Evolutionary conservation across 2,113 vertebrate species (phyloP), one percentile per base, ranked within the genome.

Genomic region (Climacteris rufus): DNA sequence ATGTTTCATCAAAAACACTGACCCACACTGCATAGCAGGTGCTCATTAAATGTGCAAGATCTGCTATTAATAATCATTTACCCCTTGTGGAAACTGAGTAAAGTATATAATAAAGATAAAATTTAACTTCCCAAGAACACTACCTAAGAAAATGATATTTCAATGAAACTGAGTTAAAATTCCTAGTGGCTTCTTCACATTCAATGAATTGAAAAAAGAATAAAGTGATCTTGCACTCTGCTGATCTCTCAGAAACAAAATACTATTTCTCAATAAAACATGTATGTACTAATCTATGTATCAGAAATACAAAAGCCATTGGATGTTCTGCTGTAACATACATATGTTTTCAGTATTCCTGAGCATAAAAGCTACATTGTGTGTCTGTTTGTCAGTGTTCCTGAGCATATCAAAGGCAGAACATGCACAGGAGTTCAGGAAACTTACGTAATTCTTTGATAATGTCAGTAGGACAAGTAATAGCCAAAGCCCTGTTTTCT

Each of bases 1-100:
- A 94, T 93, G 56, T 97, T 97, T 96, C 82, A 93, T 97, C 63
- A 94, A 81, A 97, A 97, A 88, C 54, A 83, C 35, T 95, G 90
- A 96, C 92, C 94, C 50, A 57, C 22, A 70, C 27, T 89, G 84
- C 84, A 74, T 96, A 95, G 91, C 94, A 97, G 93, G 87, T 96
- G 90, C n/a, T 96, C 83, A 94, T 95, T 96, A 93, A 93, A 75
- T 83, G 54, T 80, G 50, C 63, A 94, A 92, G 63, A 93, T 95
- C 86, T 96, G 44, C 59, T 95, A 90, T 96, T 97, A 97, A 96
- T 91, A 97, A 87, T 37, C 14, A 75, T 85, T 96, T 94, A 84
- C 68, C 50, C 40, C 60, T 91, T 79, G 61, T 78, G 69, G 87
- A 94, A 93, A 80, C 23, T 82, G 44, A 42, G 92, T 86, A 53